A percentile compares a stretch with the other conserved stretches of the same genome.
These are phyloP conservation scores for Polietes domitor DNA, from an alignment of 2,888 invertebrate genomes.

Conservation along the genomic window DNA sequence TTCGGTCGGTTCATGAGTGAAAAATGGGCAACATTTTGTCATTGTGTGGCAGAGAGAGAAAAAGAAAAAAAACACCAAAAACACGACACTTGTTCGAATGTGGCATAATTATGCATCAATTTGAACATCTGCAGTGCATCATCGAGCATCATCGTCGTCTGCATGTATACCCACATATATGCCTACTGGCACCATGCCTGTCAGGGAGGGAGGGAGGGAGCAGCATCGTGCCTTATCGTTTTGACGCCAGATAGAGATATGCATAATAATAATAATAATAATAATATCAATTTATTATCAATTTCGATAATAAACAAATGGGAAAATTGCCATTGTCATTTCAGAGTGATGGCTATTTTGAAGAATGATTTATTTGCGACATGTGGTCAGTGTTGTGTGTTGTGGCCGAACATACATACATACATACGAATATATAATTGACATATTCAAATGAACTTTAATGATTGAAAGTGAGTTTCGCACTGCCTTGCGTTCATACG, in stretches of 20 bases:
- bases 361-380: neutral
- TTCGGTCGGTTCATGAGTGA: neutral
- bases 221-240: no score
- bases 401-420: no score
- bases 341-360: neutral
- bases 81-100: conserved; percentile 5
- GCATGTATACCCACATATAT: no score
- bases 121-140: neutral
- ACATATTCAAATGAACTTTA: neutral
- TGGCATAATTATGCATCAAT: conserved; percentile 24
- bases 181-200: neutral
- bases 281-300: conserved; percentile 12
- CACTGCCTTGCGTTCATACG: no score
- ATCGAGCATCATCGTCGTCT: neutral
- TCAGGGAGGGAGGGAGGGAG: no score
- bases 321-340: neutral
- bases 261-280: no score
- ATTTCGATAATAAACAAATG: conserved; percentile 5
- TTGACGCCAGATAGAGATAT: no score
- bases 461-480: no score
- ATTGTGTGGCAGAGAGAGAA: neutral
- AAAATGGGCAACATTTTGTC: conserved; percentile 7
- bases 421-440: neutral
- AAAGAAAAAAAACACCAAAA: neutral
- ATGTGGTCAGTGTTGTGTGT: neutral